Evolutionary conservation across 2,888 invertebrate genomes (phyloP).

Genomic region (Hyposoter dolosus): DNA sequence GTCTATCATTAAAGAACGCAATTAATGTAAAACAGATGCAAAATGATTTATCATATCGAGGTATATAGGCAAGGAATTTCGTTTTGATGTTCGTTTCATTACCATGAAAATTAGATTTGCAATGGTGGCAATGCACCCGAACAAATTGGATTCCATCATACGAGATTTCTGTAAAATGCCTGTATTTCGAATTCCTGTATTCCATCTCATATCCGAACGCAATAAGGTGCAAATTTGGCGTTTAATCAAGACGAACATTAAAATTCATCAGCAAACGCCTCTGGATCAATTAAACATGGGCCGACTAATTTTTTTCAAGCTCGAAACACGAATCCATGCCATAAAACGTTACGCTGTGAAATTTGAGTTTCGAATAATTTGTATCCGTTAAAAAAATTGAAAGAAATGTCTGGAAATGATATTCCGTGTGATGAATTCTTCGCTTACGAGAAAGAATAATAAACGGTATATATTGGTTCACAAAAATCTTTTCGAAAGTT

Average conservation of each 20-base stretch:
- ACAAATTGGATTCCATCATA: conserved; percentile 41
- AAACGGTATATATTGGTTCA: too few relatives aligned
- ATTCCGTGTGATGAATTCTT: background rate
- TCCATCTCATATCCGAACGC: conserved; percentile 17
- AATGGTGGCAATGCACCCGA: conserved; percentile 13
- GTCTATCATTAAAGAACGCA: conserved; percentile 27
- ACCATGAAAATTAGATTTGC: conserved; percentile 22
- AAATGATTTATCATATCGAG: conserved; percentile 39
- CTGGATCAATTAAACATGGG: background rate
- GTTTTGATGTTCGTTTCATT: conserved; percentile 33
- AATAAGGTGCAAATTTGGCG: conserved; percentile 9
- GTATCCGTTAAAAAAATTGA: background rate
- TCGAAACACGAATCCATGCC: background rate
- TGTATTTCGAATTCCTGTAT: conserved; percentile 39
- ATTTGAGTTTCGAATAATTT: background rate
- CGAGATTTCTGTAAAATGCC: conserved; percentile 37
- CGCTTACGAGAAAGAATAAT: background rate
- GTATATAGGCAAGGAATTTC: background rate
- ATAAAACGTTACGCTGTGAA: background rate
- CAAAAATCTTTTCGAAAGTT: background rate
- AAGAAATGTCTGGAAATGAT: background rate
- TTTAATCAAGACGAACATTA: background rate
- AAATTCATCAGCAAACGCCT: conserved; percentile 2
- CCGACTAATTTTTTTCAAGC: background rate
- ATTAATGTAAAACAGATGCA: conserved; percentile 54